Evolutionary conservation across 2,113 vertebrate genomes (phyloP).

Genomic region (Onychostruthus taczanowskii): DNA sequence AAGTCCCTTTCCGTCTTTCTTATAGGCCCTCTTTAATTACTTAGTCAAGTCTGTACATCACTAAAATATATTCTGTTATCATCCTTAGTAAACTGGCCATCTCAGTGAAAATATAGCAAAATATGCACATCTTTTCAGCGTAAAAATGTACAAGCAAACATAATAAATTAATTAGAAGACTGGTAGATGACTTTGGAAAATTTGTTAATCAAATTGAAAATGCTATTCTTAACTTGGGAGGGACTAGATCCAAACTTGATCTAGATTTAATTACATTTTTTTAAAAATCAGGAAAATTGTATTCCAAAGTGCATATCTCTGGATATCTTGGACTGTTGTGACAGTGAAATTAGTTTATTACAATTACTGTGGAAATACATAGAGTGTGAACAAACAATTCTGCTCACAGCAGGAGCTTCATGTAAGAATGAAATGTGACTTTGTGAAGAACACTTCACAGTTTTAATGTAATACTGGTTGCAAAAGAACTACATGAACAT

Average conservation of each 20-base stretch:
- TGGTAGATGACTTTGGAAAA: background rate
- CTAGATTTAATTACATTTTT: background rate
- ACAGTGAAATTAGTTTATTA: background rate
- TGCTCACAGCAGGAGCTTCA: background rate
- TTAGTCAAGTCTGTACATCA: background rate
- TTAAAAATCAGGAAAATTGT: background rate
- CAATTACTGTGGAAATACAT: slow-evolving; percentile 5
- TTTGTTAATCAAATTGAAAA: background rate
- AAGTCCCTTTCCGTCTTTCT: background rate
- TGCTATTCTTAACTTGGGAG: background rate
- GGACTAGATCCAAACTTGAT: background rate
- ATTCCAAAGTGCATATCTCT: background rate
- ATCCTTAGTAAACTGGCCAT: background rate
- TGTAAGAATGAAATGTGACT: background rate
- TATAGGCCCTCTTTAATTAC: background rate
- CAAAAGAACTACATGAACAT: background rate
- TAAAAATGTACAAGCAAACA: background rate
- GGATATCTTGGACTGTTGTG: background rate
- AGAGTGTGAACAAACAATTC: slow-evolving; percentile 23
- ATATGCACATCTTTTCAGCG: background rate
- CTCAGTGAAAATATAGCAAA: background rate
- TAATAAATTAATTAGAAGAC: background rate
- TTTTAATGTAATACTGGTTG: background rate
- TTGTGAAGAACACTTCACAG: background rate
- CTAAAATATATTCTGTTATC: background rate